Evolutionary conservation across 2,888 invertebrate species (phyloP), one percentile per base, ranked within the genome.

Genomic region (Escarpia spicata): DNA sequence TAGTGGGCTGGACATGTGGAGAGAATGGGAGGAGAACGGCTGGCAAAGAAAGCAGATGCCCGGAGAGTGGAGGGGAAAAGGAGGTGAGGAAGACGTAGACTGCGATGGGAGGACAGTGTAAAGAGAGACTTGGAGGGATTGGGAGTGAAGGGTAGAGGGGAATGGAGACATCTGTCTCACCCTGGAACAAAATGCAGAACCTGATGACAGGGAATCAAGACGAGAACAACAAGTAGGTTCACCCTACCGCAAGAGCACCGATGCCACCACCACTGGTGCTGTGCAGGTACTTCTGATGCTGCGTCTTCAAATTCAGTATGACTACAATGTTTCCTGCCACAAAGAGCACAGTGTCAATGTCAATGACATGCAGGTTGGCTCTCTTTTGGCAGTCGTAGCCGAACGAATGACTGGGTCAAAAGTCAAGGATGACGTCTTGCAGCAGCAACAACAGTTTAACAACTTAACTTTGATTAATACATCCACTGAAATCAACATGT

Each of bases 331-430:
- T 98, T 92, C 99, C 99, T 0, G 98, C 98, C 0, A 97, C 97
- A 97, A 98, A 99, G 93, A 98, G 97, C 2, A 98, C 96, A 0
- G 98, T 98, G 19, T 98, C 96, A 4, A 97, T 97, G 95, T 98
- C 98, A 91, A 98, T 97, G 6, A 98, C 97, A 93, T 98, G 98
- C 91, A 99, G 96, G 96, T 99, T 99, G 95, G 98, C 98, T 93
- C 97, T 97, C 95, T 98, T 98, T 94, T 97, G 97, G 95, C 98
- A 98, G 96, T 98, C 98, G 96, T 98, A 99, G 12, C 98, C 98
- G 96, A 98, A 98, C 0, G 98, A 98, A 96, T 98, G 97, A 95
- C 98, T 98, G 92, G 44, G 89, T 19, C 19, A 8, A 44, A 31
- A 26, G 91, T 43, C 44, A 91, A 91, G 43, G 44, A 43, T 0